These are phyloP conservation scores for Hippocampus guttulatus DNA, from an alignment of 2,113 vertebrate genomes.

Conservation along the genomic window DNA sequence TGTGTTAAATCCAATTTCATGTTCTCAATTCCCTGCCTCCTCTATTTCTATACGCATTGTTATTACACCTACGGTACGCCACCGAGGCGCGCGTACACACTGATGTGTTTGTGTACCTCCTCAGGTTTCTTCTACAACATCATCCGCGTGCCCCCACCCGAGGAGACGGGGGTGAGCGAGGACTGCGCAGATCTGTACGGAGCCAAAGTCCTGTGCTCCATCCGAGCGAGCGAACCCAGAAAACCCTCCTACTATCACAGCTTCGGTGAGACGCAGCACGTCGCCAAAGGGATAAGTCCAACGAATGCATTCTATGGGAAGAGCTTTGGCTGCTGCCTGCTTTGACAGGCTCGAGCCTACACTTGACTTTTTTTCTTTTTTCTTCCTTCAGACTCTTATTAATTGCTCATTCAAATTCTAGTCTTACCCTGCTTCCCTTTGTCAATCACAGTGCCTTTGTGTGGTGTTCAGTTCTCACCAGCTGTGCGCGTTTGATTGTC, in stretches of 20 bases:
- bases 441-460: conserved; percentile 41
- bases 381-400: conserved; percentile 11
- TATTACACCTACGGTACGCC: neutral
- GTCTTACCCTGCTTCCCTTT: conserved; percentile 22
- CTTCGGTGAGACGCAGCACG: conserved; percentile 75
- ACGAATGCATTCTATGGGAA: conserved; percentile 20
- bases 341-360: conserved; percentile 20
- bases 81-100: neutral
- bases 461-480: conserved; percentile 31
- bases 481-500: conserved; percentile 10
- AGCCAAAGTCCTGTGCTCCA: conserved; percentile 81
- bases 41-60: neutral
- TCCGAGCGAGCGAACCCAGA: conserved; percentile 70
- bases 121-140: conserved; percentile 85
- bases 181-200: conserved; percentile 71
- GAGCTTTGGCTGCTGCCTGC: conserved; percentile 2
- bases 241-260: conserved; percentile 92
- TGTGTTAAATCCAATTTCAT: neutral
- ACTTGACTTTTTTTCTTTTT: conserved; percentile 18
- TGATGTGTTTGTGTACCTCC: neutral
- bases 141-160: conserved; percentile 76
- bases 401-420: conserved; percentile 49
- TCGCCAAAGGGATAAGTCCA: conserved; percentile 15
- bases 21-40: neutral
- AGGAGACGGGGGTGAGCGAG: conserved; percentile 52